Evolutionary conservation across 2,888 invertebrate genomes (phyloP).

Genomic region (Spisula subtruncata): DNA sequence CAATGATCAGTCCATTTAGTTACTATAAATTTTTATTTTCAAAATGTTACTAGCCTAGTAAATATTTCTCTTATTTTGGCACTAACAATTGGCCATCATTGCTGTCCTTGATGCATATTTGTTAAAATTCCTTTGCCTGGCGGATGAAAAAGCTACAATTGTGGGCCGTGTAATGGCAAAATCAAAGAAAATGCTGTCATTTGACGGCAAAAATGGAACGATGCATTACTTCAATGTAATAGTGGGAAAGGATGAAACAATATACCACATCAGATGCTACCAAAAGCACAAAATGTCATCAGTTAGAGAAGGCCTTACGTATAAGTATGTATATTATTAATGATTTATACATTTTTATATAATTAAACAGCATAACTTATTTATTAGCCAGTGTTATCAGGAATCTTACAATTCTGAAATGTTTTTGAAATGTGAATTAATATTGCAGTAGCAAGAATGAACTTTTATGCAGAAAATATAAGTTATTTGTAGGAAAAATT

Average conservation of each 20-base stretch:
- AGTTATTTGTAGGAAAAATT: too few species aligned
- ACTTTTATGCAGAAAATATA: too few species aligned
- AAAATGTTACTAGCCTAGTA: too few species aligned
- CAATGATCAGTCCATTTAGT: too few species aligned
- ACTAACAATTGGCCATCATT: background rate
- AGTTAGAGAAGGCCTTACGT: background rate
- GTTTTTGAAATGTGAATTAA: too few species aligned
- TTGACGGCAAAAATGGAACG: background rate
- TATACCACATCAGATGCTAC: background rate
- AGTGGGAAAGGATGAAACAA: background rate
- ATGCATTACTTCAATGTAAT: background rate
- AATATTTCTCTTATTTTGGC: too few species aligned
- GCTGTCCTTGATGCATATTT: background rate
- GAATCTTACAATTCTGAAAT: too few species aligned
- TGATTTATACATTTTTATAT: too few species aligned
- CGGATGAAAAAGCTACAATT: background rate
- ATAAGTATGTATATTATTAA: background rate
- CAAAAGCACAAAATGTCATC: background rate
- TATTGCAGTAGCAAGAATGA: too few species aligned
- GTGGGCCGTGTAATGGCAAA: background rate
- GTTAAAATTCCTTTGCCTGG: background rate
- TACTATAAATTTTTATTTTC: too few species aligned
- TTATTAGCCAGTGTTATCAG: too few species aligned
- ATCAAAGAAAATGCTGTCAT: background rate
- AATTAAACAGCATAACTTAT: too few species aligned